phyloP scores from a whole-genome alignment of 2,113 vertebrate species.

The Spheniscus mendiculus region DNA sequence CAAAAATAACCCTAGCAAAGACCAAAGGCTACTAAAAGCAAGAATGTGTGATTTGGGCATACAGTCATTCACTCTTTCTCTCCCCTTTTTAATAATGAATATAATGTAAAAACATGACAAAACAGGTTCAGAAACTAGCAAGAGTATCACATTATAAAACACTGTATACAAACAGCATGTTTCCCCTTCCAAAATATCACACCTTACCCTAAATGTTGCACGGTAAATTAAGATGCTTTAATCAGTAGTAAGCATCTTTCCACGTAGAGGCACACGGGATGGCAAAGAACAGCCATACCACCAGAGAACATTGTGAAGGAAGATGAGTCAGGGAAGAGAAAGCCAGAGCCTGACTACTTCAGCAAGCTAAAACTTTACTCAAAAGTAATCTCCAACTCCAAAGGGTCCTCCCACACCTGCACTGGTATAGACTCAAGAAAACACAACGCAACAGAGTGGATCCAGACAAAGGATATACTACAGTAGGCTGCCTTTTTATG shows the following conservation, averaged over 20 bases:
- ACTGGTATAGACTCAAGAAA: neutral
- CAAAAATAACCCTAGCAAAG: neutral
- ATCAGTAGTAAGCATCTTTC: neutral
- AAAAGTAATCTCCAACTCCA: neutral
- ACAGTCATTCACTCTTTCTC: neutral
- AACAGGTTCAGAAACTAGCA: neutral
- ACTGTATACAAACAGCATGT: neutral
- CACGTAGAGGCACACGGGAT: accelerated
- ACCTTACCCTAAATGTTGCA: neutral
- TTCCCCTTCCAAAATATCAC: neutral
- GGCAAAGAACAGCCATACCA: neutral
- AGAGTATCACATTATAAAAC: neutral
- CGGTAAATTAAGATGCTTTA: neutral
- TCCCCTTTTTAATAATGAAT: neutral
- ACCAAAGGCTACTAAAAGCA: neutral
- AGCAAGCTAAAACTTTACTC: neutral
- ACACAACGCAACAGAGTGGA: neutral
- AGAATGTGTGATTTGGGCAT: neutral
- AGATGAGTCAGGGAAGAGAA: neutral
- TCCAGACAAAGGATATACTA: neutral
- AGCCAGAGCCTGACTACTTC: neutral
- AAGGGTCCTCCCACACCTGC: neutral
- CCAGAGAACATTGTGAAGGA: neutral
- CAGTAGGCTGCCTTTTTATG: neutral
- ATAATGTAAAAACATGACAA: neutral